These are phyloP conservation scores for Pasiphila rectangulata DNA, from an alignment of 2,888 invertebrate genomes.

Conservation along the genomic window DNA sequence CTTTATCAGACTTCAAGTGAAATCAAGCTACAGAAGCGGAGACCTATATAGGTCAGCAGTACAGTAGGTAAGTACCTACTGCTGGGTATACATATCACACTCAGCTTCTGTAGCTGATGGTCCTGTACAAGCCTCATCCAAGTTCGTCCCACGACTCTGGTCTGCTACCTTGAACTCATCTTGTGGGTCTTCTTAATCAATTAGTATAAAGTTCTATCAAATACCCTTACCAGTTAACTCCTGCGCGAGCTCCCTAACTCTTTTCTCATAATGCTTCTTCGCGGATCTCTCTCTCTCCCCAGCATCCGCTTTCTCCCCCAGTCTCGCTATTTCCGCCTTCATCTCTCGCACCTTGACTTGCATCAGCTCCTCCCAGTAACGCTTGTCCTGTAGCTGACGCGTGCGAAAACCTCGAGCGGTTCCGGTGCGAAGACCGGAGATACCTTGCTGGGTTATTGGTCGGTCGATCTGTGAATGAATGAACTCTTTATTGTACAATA, in stretches of 20 bases:
- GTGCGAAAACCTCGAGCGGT: constrained; percentile 80
- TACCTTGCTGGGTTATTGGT: constrained; percentile 90
- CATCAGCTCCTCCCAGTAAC: constrained; percentile 90
- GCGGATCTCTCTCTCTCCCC: constrained; percentile 85
- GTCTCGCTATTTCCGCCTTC: constrained; percentile 83
- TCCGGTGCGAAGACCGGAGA: constrained; percentile 86
- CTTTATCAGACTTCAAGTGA: no score
- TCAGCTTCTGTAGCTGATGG: no score
- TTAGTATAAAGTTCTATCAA: no score
- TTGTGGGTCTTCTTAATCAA: no score
- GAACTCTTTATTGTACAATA: no score
- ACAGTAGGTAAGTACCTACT: no score
- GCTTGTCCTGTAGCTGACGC: constrained; percentile 89
- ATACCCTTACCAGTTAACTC: constrained; percentile 83
- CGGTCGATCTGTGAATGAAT: constrained; percentile 83
- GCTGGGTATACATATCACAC: no score
- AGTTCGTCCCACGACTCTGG: no score
- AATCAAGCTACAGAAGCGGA: no score
- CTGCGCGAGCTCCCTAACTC: constrained; percentile 84
- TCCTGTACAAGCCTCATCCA: no score
- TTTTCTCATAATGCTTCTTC: constrained; percentile 84
- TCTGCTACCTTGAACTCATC: no score
- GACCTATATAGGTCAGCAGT: no score
- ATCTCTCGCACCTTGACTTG: constrained; percentile 86
- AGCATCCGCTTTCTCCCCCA: constrained; percentile 82